phyloP scores from a whole-genome alignment of 2,888 invertebrate species.

The Priapulus caudatus region DNA sequence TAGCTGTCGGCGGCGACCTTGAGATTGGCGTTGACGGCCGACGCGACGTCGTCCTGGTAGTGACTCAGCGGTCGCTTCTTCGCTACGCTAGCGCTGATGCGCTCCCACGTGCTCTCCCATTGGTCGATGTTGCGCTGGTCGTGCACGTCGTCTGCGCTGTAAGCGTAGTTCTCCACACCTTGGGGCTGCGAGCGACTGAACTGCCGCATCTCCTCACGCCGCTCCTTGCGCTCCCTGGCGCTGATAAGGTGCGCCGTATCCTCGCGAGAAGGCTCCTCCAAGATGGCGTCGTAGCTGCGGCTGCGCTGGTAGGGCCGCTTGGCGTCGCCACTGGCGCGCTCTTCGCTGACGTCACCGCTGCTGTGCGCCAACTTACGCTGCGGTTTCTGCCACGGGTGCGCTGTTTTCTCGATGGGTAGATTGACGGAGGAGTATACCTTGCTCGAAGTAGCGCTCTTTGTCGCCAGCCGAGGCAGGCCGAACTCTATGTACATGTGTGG shows the following conservation, averaged over 20 bases:
- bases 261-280: too few species aligned
- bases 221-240: too few species aligned
- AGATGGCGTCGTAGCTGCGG: neutral
- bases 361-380: neutral
- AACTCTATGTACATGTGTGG: conserved; percentile 1
- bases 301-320: neutral
- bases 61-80: too few species aligned
- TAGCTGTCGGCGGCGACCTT: neutral
- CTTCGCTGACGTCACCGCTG: neutral
- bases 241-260: too few species aligned
- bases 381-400: too few species aligned
- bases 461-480: neutral
- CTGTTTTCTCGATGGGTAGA: neutral
- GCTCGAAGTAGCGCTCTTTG: neutral
- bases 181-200: too few species aligned
- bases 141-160: neutral
- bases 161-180: neutral
- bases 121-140: neutral
- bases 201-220: too few species aligned
- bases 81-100: neutral
- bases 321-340: neutral
- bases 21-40: neutral
- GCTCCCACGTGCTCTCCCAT: neutral
- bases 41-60: neutral
- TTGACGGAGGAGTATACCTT: conserved; percentile 1